A percentile compares a stretch with the other conserved stretches of the same genome.
phyloP scores from a whole-genome alignment of 2,888 invertebrate species.

The Acronicta psi region DNA sequence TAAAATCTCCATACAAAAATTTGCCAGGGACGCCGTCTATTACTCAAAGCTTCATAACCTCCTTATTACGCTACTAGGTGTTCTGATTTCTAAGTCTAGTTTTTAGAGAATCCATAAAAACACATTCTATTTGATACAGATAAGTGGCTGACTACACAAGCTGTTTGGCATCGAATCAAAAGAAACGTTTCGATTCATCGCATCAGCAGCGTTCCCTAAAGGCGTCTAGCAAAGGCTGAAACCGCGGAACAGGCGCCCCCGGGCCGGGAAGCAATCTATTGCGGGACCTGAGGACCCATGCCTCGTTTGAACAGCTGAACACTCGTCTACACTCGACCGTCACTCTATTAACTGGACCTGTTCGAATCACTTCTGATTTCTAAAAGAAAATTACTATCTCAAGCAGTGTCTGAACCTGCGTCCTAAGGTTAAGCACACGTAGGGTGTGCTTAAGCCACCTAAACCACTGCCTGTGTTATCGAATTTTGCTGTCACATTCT shows the following conservation, averaged over 20 bases:
- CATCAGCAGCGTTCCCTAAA: conserved; percentile 58
- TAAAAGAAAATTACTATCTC: too few relatives aligned
- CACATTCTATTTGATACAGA: conserved; percentile 34
- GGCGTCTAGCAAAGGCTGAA: conserved; percentile 47
- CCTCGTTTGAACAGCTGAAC: conserved; percentile 53
- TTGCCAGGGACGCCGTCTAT: too few relatives aligned
- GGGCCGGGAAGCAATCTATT: conserved; percentile 68
- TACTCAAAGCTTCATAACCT: too few relatives aligned
- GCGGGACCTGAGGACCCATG: conserved; percentile 44
- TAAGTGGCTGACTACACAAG: conserved; percentile 43
- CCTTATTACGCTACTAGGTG: too few relatives aligned
- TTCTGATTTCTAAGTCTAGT: too few relatives aligned
- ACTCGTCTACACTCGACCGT: conserved; percentile 4
- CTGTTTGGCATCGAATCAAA: conserved; percentile 58
- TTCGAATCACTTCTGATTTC: too few relatives aligned
- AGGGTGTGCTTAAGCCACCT: too few relatives aligned
- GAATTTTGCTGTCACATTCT: too few relatives aligned
- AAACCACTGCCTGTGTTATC: too few relatives aligned
- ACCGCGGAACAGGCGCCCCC: conserved; percentile 56
- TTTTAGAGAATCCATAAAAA: background rate
- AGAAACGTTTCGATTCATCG: conserved; percentile 61
- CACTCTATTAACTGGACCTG: background rate
- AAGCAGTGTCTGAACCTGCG: too few relatives aligned
- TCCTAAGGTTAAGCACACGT: too few relatives aligned
- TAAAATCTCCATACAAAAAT: too few relatives aligned